Percentiles rank a stretch among this genome's conserved stretches.
Conservation (phyloP, 2,888 invertebrate species). For the Drosophila vallismaia region DNA sequence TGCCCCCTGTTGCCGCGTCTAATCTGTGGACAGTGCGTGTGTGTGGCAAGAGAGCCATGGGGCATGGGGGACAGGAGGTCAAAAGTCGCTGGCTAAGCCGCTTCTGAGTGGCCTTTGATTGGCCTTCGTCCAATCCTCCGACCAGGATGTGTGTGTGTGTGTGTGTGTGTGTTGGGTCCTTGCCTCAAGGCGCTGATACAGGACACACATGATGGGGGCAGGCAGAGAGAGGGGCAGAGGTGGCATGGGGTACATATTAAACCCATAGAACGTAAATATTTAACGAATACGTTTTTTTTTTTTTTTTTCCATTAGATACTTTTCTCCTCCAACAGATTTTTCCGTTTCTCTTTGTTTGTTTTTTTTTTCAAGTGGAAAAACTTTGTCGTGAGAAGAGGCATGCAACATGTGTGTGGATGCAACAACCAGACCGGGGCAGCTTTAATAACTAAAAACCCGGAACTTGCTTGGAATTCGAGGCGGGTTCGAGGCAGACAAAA, state of each 20-base stretch:
- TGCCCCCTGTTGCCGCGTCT: conserved; percentile 43
- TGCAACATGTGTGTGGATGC: conserved; percentile 66
- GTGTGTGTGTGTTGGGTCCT: conserved; percentile 32
- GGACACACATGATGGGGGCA: conserved; percentile 8
- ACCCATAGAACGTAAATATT: conserved; percentile 70
- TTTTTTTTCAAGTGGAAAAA: conserved; percentile 53
- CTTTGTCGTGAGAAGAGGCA: conserved; percentile 46
- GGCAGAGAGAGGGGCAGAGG: conserved; percentile 21
- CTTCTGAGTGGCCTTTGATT: conserved; percentile 48
- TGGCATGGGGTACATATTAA: conserved; percentile 59
- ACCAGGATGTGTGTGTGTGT: conserved; percentile 23
- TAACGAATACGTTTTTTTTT: conserved; percentile 75
- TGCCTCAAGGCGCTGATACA: conserved; percentile 25
- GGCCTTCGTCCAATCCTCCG: conserved; percentile 17
- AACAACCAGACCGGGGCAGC: conserved; percentile 18
- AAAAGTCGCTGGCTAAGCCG: conserved; percentile 46
- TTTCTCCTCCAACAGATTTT: conserved; percentile 1
- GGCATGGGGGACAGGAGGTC: conserved; percentile 8
- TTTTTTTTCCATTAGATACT: conserved; percentile 54
- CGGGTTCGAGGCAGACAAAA: conserved; percentile 32
- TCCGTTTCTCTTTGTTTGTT: conserved; percentile 4
- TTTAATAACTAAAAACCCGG: conserved; percentile 27
- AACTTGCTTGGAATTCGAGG: conserved; percentile 23
- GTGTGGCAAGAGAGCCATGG: conserved; percentile 26
- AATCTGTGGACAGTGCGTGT: conserved; percentile 66